These are phyloP conservation scores for Parauchenoglanis punctatus DNA, from an alignment of 2,797 vertebrate genomes.

Conservation along the genomic window DNA sequence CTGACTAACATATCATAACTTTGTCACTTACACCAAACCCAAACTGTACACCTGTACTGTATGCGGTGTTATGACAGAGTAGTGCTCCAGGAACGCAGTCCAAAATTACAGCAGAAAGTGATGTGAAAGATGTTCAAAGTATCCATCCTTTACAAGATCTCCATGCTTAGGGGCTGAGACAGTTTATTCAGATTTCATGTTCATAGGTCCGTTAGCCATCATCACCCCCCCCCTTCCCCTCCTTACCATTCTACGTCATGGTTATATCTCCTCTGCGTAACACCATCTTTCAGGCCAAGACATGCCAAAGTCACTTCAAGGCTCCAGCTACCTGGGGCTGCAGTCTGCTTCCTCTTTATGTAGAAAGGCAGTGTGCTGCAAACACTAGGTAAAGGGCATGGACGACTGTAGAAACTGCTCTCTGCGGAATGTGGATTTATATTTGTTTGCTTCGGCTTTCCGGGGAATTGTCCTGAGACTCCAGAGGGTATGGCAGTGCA, in stretches of 20 bases:
- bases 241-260: conserved; percentile 38
- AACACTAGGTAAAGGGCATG: conserved; percentile 28
- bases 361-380: conserved; percentile 16
- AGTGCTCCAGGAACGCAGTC: neutral
- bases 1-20: neutral
- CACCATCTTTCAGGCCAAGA: conserved; percentile 60
- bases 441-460: conserved; percentile 21
- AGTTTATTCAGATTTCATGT: conserved; percentile 6
- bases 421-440: conserved; percentile 33
- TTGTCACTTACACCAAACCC: neutral
- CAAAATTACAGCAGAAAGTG: neutral
- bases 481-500: conserved; percentile 47
- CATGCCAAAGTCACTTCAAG: conserved; percentile 53
- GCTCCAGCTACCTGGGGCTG: conserved; percentile 62
- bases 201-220: neutral
- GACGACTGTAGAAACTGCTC: conserved; percentile 28
- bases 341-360: conserved; percentile 62
- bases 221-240: conserved; percentile 1
- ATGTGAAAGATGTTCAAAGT: neutral
- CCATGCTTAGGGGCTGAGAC: neutral
- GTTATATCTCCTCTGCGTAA: conserved; percentile 49
- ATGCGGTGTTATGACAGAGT: neutral
- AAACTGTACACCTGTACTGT: neutral
- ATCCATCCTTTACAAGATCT: neutral
- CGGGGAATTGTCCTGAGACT: conserved; percentile 32